Evolutionary conservation across 2,113 vertebrate genomes (phyloP), one percentile per base, ranked within the genome.

Genomic region (Rhadina sibilatrix): DNA sequence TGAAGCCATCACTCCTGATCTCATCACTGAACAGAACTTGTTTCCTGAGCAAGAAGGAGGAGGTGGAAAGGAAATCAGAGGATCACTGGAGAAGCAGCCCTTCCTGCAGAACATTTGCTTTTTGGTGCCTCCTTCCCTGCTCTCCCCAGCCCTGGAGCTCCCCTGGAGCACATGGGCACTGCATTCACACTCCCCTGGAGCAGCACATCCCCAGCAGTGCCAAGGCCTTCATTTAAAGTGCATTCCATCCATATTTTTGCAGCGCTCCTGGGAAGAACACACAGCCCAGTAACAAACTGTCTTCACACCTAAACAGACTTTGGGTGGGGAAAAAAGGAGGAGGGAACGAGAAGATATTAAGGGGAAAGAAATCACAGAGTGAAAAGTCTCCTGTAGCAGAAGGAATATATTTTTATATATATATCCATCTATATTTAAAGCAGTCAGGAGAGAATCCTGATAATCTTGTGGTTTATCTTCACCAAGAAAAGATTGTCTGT

Each of bases 171-270:
- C 40, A 5, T 4, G 28, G 25, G 7, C 23, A 24, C 24, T 50
- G 18, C 33, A 14, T 10, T 42, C 6, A 1, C 3, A 3, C n/a
- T 50, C 12, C 71, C 16, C n/a, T 42, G 5, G 0, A 46, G 42
- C 42, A 40, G 65, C 52, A 15, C 3, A 27, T 10, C 40, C 63
- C 63, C 22, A n/a, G 46, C 35, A 74, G 3, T 4, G 31, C 44
- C 59, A 65, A 17, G 28, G 6, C 10, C 37, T 21, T 37, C 6
- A 31, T 5, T 5, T 72, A 57, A 72, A 72, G 10, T 24, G 25
- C 57, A 50, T 35, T 57, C 68, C 2, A 50, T 21, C 40, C n/a
- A 28, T 12, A 10, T 57, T 92, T 61, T 27, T 64, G 52, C 59
- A 87, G 12, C 8, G 46, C 33, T 65, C 33, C 38, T 13, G 53